Evolutionary conservation across 92 coral and sea anemone species (phyloP), one percentile per base, ranked within the genome.

Genomic region (Palythoa grandis): DNA sequence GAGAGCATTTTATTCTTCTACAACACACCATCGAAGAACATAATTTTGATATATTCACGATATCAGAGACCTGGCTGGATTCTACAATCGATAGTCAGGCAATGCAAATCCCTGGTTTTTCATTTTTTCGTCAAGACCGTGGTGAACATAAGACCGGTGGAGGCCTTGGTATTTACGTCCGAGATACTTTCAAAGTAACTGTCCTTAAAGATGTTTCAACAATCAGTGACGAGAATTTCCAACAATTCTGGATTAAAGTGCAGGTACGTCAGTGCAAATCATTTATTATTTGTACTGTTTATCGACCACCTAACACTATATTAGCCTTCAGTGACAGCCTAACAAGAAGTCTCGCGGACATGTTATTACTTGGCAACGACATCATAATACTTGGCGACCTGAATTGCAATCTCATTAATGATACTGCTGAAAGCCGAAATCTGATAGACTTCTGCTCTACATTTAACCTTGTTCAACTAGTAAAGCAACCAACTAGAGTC

Each of bases 81-180:
- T 19, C 69, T 22, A 63, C 77, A 58, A 58, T 77, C 58, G 71
- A 14, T 19, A 73, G 76, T 77, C 72, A 77, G 57, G 87, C 69
- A 52, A 78, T 78, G 61, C 86, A 69, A 29, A 86, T 89, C 58
- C 92, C 92, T 76, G 92, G 92, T 50, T 86, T 50, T 89, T 73
- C 60, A 19, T 69, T 86, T 39, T 72, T 89, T 74, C 78, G 89
- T 39, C 92, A 90, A 86, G 92, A 90, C 76, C 90, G 88, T 52
- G 90, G 92, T 78, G 69, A 77, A 78, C 89, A 82, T 23, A 89
- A 89, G 78, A 39, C 85, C 39, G 92, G 92, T 74, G 89, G 92
- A 35, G 92, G 92, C 70, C 77, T 90, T 23, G 86, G 87, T 57
- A 83, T 86, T 63, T 91, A 86, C 86, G 11, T n/a, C 69, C 20